Conservation (phyloP, 2,888 invertebrate genomes). For the Melieria omissa region DNA sequence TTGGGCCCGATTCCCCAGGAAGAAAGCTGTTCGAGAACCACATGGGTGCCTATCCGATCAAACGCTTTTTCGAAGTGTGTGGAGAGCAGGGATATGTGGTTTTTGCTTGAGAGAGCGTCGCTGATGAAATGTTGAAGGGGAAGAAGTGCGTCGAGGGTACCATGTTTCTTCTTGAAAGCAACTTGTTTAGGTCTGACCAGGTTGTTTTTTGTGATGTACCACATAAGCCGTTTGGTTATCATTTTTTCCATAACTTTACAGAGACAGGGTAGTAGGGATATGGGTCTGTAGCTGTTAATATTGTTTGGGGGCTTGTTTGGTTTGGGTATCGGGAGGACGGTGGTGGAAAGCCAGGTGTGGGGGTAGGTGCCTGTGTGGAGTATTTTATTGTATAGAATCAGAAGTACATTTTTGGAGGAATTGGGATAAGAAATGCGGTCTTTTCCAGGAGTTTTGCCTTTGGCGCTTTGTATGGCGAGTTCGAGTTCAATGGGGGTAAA, state of each 20-base stretch:
- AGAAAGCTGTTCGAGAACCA: too few relatives aligned
- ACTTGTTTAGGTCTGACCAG: too few relatives aligned
- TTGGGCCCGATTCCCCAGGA: too few relatives aligned
- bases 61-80: too few relatives aligned
- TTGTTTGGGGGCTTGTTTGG: neutral
- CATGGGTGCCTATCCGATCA: too few relatives aligned
- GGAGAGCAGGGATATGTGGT: too few relatives aligned
- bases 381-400: slow-evolving; percentile 9
- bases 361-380: slow-evolving; percentile 6
- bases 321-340: slow-evolving; percentile 8
- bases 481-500: neutral
- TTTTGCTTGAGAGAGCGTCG: too few relatives aligned
- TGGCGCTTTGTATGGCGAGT: neutral
- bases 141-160: too few relatives aligned
- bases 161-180: too few relatives aligned
- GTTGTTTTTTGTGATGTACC: too few relatives aligned
- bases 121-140: too few relatives aligned
- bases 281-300: neutral
- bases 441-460: slow-evolving; percentile 5
- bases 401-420: neutral
- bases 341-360: slow-evolving; percentile 2
- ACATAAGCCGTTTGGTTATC: too few relatives aligned
- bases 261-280: neutral
- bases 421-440: slow-evolving; percentile 13
- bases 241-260: neutral